These are phyloP conservation scores for Asteroscopus sphinx DNA, from an alignment of 2,888 invertebrate genomes.

Conservation along the genomic window DNA sequence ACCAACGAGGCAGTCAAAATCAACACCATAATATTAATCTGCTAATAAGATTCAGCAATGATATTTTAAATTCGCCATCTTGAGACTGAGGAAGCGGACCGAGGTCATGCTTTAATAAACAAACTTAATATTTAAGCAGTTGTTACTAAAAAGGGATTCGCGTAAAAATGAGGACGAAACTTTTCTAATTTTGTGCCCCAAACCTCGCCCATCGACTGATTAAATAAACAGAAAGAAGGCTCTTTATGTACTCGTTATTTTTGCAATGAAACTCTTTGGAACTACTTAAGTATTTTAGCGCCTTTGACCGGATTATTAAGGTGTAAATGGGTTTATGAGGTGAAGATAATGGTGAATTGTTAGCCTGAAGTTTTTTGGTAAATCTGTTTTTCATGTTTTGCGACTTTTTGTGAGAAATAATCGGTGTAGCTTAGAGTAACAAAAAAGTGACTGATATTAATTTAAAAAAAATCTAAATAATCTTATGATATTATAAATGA, in stretches of 20 bases:
- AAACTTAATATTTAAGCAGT: conserved; percentile 77
- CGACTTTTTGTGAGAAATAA: too few species aligned
- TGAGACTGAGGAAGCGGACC: conserved; percentile 50
- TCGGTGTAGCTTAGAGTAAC: neutral
- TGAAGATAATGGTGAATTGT: conserved; percentile 10
- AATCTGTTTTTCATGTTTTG: neutral
- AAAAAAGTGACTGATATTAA: too few species aligned
- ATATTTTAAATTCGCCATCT: conserved; percentile 40
- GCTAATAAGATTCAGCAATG: conserved; percentile 25
- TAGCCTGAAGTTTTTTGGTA: neutral
- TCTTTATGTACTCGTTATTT: conserved; percentile 42
- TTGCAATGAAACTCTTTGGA: conserved; percentile 42
- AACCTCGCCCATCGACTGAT: conserved; percentile 55
- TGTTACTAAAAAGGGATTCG: conserved; percentile 58
- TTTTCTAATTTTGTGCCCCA: conserved; percentile 74
- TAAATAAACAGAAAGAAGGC: conserved; percentile 56
- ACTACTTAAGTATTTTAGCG: conserved; percentile 42
- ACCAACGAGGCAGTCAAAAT: too few species aligned
- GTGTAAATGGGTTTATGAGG: conserved; percentile 25
- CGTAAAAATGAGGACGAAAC: conserved; percentile 65
- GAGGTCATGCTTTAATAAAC: conserved; percentile 65
- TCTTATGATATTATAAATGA: too few species aligned
- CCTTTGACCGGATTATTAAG: conserved; percentile 22
- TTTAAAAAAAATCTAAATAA: too few species aligned
- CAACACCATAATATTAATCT: conserved; percentile 9